Conservation (phyloP, 2,888 invertebrate species). For the Eristalis tenax region DNA sequence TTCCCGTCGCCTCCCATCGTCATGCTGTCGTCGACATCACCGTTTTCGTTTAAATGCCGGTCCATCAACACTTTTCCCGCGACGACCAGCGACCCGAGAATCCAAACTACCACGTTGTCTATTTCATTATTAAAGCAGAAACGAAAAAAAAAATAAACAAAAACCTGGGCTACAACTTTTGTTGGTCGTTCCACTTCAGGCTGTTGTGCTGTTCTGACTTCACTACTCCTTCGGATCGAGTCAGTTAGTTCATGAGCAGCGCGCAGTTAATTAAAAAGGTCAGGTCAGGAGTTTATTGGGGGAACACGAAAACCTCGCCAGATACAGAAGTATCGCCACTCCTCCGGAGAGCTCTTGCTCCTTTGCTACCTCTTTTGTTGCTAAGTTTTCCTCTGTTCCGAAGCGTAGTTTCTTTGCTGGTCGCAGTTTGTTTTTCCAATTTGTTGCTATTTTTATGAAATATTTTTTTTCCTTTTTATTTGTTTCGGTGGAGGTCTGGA, state of each 20-base stretch:
- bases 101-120: conserved; percentile 32
- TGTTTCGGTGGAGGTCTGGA: neutral
- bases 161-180: neutral
- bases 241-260: conserved; percentile 25
- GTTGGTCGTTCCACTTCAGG: conserved; percentile 25
- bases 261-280: conserved; percentile 69
- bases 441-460: conserved; percentile 60
- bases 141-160: conserved; percentile 27
- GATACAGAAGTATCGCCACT: conserved; percentile 44
- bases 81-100: neutral
- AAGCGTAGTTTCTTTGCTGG: neutral
- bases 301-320: conserved; percentile 30
- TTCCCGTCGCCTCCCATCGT: conserved; percentile 18
- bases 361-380: conserved; percentile 29
- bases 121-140: conserved; percentile 64
- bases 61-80: conserved; percentile 46
- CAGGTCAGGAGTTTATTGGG: conserved; percentile 69
- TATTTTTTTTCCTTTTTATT: neutral
- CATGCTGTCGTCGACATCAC: conserved; percentile 11
- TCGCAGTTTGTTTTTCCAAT: conserved; percentile 51
- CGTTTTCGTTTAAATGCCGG: conserved; percentile 30
- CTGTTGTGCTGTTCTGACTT: conserved; percentile 2
- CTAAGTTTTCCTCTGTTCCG: conserved; percentile 22
- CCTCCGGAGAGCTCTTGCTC: neutral
- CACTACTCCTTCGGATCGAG: conserved; percentile 32